A percentile compares a stretch with the other conserved stretches of the same genome.
Evolutionary conservation across 2,888 invertebrate species (phyloP).

Genomic region (Caenorhabditis zanzibari): DNA sequence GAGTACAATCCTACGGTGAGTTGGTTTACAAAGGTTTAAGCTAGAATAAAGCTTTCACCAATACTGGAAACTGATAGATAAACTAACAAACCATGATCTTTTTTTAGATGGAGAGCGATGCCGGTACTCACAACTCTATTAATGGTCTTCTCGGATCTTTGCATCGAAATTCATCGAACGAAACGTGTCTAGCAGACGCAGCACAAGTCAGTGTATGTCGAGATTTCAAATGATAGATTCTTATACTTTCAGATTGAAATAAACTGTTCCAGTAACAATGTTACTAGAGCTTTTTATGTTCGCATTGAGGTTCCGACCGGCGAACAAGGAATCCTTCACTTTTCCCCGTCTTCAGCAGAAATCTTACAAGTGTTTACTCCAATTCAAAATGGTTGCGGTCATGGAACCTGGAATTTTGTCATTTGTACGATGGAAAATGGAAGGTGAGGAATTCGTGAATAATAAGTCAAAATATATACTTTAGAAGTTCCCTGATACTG

Average conservation of each 20-base stretch:
- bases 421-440: conserved; percentile 65
- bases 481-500: background rate
- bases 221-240: background rate
- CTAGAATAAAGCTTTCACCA: background rate
- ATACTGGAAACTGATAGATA: background rate
- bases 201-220: conserved; percentile 35
- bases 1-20: conserved; percentile 59
- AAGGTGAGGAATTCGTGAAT: conserved; percentile 31
- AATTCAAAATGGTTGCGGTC: conserved; percentile 74
- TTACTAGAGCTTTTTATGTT: conserved; percentile 67
- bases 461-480: no score
- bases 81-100: background rate
- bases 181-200: conserved; percentile 58
- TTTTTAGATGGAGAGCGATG: conserved; percentile 35
- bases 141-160: conserved; percentile 52
- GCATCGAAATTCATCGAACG: conserved; percentile 55
- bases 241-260: conserved; percentile 72
- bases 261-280: conserved; percentile 67
- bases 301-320: conserved; percentile 74
- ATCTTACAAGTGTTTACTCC: conserved; percentile 74
- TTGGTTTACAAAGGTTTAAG: background rate
- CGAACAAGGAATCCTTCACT: conserved; percentile 71
- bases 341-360: conserved; percentile 67
- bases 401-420: conserved; percentile 75
- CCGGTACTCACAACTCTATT: conserved; percentile 48